Evolutionary conservation across 1,140 invertebrate genomes (phyloP).

Genomic region (Planococcus citri): DNA sequence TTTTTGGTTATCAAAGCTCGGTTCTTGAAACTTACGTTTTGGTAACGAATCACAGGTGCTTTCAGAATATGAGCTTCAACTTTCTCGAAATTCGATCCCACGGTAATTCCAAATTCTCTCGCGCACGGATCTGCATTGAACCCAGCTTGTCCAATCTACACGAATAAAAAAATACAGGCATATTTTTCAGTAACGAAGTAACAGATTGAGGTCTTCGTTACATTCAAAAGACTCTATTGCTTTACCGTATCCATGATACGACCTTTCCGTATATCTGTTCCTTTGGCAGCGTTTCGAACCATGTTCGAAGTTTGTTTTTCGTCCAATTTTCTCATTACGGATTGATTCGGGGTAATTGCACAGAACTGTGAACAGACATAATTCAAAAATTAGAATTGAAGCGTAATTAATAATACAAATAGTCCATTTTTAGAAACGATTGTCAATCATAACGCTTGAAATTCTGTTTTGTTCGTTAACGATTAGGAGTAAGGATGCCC

Average conservation of each 20-base stretch:
- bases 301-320: constrained; percentile 48
- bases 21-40: too few relatives aligned
- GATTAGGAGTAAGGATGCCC: too few relatives aligned
- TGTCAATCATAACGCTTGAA: too few relatives aligned
- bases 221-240: too few relatives aligned
- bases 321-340: constrained; percentile 39
- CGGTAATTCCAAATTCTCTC: constrained; percentile 44
- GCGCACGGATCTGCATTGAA: constrained; percentile 39
- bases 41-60: constrained; percentile 34
- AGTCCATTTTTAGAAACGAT: not conserved
- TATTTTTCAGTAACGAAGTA: too few relatives aligned
- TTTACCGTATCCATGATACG: constrained; percentile 42
- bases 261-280: too few relatives aligned
- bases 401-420: too few relatives aligned
- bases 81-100: constrained; percentile 40
- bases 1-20: too few relatives aligned
- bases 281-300: constrained; percentile 49
- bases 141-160: constrained; percentile 31
- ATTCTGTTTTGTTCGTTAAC: too few relatives aligned
- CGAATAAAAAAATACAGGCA: not conserved
- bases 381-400: not conserved
- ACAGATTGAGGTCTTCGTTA: too few relatives aligned
- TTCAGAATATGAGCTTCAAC: constrained; percentile 43
- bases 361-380: constrained; percentile 21
- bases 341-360: constrained; percentile 38